Evolutionary conservation across 2,113 vertebrate genomes (phyloP), one percentile per base, ranked within the genome.

Genomic region (Panthera uncia): DNA sequence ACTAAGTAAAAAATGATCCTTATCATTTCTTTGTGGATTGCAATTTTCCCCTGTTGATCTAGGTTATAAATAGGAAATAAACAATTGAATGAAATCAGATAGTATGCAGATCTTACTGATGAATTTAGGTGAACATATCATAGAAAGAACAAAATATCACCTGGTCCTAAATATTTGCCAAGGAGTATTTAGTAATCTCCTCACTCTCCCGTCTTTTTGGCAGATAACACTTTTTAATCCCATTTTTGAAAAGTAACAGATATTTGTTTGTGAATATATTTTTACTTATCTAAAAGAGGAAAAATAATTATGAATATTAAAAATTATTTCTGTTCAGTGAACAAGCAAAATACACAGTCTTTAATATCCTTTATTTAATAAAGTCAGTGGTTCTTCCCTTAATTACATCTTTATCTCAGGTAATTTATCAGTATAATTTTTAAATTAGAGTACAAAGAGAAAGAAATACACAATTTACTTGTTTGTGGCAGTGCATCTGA

Each of bases 121-220:
- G 71, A 95, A 7, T 96, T 98, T 99, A 99, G 97, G 98, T 98
- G 98, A 98, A 98, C 97, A 98, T 98, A 98, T 98, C 97, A 98
- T 89, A 86, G 98, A 98, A 98, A 98, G 61, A 98, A 96, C 91
- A 76, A 87, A 79, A 94, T 98, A 98, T 98, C 87, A 82, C 98
- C 94, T 97, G 97, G 90, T 98, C 98, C 96, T 98, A 98, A 99
- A 98, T 99, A 97, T 98, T 98, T 98, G 97, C 66, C 98, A 98
- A 99, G 98, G 98, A 98, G n/a, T 98, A 98, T 99, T 99, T 99
- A 98, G 97, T 98, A 98, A 88, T 52, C 68, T 93, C 12, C 15
- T 95, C 15, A 63, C 3, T 89, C 2, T 76, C 97, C 97, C 97
- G 97, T 96, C 97, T 79, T 97, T 97, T 97, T 98, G 98, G 96